Evolutionary conservation across 2,113 vertebrate genomes (phyloP).

Genomic region (Athene noctua): DNA sequence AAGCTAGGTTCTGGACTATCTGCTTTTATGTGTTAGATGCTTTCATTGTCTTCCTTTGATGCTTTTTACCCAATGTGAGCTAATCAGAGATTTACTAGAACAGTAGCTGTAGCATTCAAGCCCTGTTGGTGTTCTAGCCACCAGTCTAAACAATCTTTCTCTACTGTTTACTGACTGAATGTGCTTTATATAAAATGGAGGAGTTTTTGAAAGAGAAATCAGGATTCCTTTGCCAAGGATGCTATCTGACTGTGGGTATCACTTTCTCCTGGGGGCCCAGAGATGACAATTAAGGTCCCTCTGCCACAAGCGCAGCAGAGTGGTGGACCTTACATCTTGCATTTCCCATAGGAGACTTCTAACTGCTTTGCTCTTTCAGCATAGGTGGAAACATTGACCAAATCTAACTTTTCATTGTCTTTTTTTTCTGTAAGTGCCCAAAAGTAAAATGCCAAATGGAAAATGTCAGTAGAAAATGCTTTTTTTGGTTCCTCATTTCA

Average conservation of each 20-base stretch:
- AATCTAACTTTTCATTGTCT: not conserved
- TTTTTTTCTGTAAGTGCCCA: not conserved
- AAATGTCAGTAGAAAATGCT: not conserved
- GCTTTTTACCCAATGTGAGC: not conserved
- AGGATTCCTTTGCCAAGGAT: not conserved
- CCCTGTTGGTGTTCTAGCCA: not conserved
- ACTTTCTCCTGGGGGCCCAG: not conserved
- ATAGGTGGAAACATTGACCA: not conserved
- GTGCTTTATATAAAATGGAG: not conserved
- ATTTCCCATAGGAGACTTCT: not conserved
- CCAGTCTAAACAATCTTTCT: not conserved
- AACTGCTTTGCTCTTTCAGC: not conserved
- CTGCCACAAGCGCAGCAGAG: accelerated
- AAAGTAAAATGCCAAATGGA: not conserved
- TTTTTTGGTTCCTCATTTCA: not conserved
- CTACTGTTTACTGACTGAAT: not conserved
- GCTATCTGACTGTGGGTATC: not conserved
- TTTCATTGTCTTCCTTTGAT: not conserved
- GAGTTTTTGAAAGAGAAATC: not conserved
- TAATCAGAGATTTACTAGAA: not conserved
- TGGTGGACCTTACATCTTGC: not conserved
- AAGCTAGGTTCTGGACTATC: not conserved
- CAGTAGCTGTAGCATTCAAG: not conserved
- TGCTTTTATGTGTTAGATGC: not conserved
- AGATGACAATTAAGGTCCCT: not conserved